Evolutionary conservation across 2,888 invertebrate genomes (phyloP).

Genomic region (Malthinus seriepunctatus): DNA sequence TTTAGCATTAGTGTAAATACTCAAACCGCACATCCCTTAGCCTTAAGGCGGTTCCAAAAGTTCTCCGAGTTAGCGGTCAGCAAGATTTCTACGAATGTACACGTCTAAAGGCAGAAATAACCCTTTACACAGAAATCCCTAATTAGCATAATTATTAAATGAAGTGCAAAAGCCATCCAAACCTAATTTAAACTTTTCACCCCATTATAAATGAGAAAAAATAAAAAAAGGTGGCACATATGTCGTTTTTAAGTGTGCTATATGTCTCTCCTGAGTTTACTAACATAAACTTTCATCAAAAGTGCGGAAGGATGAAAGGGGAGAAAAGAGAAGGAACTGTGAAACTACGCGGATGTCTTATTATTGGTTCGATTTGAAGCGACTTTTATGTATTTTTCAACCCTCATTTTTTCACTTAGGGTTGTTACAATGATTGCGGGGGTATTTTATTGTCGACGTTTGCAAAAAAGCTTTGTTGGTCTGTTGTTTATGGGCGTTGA

Average conservation of each 20-base stretch:
- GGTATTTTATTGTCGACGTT: constrained; percentile 26
- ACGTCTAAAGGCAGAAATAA: not conserved
- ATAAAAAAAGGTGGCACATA: constrained; percentile 15
- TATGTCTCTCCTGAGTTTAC: constrained; percentile 11
- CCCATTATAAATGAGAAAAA: not conserved
- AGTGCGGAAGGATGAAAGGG: not conserved
- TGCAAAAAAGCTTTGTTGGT: constrained; percentile 27
- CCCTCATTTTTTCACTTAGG: constrained; percentile 27
- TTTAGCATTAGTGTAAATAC: constrained; percentile 1
- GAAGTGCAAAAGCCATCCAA: not conserved
- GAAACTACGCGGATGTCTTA: constrained; percentile 1
- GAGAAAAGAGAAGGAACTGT: constrained; percentile 5
- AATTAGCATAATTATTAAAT: not conserved
- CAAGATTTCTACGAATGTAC: constrained; percentile 7
- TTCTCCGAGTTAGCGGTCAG: constrained; percentile 15
- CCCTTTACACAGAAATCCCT: not conserved
- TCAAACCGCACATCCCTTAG: constrained; percentile 12
- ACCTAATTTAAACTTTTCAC: not conserved
- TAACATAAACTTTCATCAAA: constrained; percentile 20
- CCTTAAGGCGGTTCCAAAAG: constrained; percentile 10
- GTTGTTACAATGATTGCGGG: constrained; percentile 16
- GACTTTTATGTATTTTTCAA: constrained; percentile 16
- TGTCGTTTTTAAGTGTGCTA: constrained; percentile 27
- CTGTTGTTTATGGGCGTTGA: constrained; percentile 30
- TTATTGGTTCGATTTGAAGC: constrained; percentile 18